phyloP scores from a whole-genome alignment of 2,797 vertebrate genomes.

The Carcharodon carcharias region DNA sequence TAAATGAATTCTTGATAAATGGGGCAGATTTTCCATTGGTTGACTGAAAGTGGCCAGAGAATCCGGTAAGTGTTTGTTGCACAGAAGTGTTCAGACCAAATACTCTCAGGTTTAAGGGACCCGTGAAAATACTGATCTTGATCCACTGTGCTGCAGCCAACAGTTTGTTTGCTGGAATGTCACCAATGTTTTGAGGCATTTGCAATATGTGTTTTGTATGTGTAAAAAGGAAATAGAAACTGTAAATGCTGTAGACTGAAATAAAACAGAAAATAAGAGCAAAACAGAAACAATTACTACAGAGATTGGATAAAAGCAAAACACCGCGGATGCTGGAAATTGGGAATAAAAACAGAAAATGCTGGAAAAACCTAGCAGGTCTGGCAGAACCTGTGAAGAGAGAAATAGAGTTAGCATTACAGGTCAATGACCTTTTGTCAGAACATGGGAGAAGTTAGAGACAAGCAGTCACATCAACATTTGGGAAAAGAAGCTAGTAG shows the following conservation, averaged over 20 bases:
- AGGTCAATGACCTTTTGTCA: too few relatives aligned
- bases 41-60: not conserved
- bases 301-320: too few relatives aligned
- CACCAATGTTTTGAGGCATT: not conserved
- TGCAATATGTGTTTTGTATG: not conserved
- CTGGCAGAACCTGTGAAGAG: too few relatives aligned
- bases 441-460: too few relatives aligned
- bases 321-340: too few relatives aligned
- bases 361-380: not conserved
- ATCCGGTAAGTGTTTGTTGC: not conserved
- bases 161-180: not conserved
- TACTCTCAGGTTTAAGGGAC: not conserved
- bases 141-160: not conserved
- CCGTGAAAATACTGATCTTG: not conserved
- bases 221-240: not conserved
- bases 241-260: not conserved
- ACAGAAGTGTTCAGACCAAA: not conserved
- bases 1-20: not conserved
- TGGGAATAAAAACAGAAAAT: not conserved
- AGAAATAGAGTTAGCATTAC: too few relatives aligned
- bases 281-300: too few relatives aligned
- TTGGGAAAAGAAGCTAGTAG: too few relatives aligned
- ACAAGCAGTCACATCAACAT: too few relatives aligned
- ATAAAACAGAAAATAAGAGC: not conserved
- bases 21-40: not conserved